Evolutionary conservation across 1,140 invertebrate species (phyloP).

Genomic region (Drosophila sp.): DNA sequence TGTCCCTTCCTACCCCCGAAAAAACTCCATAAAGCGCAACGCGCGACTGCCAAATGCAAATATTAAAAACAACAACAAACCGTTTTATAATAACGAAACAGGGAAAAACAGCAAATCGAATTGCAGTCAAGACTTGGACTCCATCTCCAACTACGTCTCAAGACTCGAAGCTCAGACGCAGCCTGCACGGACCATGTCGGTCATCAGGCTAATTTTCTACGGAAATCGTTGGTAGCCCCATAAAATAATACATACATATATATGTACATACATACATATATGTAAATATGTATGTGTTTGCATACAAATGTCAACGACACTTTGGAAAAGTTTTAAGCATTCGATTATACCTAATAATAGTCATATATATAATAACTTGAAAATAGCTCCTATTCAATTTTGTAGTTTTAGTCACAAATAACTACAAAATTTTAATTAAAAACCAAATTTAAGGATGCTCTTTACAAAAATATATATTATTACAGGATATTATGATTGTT

Average conservation of each 20-base stretch:
- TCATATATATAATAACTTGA: too few relatives aligned
- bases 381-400: background rate
- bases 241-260: constrained; percentile 51
- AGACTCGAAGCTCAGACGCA: constrained; percentile 35
- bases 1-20: constrained; percentile 59
- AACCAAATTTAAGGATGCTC: too few relatives aligned
- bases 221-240: constrained; percentile 66
- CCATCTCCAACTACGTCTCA: constrained; percentile 11
- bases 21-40: constrained; percentile 69
- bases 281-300: constrained; percentile 6
- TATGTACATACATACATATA: constrained; percentile 9
- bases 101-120: constrained; percentile 81
- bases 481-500: too few relatives aligned
- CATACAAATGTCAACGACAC: constrained; percentile 23
- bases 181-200: constrained; percentile 55
- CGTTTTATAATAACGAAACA: constrained; percentile 76
- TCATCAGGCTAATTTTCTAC: constrained; percentile 71
- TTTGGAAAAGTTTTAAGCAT: background rate
- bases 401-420: too few relatives aligned
- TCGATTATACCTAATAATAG: background rate
- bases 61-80: constrained; percentile 65
- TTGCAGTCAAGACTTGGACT: constrained; percentile 64
- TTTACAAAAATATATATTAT: too few relatives aligned
- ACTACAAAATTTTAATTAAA: too few relatives aligned
- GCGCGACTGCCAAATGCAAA: constrained; percentile 80